Percentiles rank a stretch among this genome's conserved stretches.
These are phyloP conservation scores for Pitta sordida DNA, from an alignment of 2,113 vertebrate species.

Conservation along the genomic window DNA sequence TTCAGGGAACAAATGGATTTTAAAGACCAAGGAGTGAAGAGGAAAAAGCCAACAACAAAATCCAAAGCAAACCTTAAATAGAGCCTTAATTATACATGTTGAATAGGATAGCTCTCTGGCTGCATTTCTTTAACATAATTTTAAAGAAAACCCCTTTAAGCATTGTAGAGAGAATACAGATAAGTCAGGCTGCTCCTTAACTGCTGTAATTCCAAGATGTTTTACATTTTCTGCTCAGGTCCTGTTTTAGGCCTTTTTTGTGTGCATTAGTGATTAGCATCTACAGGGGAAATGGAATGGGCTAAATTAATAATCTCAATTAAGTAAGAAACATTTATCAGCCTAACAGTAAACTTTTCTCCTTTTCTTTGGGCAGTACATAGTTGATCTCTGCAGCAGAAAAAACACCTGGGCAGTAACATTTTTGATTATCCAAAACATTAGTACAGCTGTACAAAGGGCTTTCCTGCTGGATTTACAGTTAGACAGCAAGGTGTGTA, in stretches of 20 bases:
- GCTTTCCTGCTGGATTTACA: neutral
- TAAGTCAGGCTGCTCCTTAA: neutral
- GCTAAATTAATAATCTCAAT: neutral
- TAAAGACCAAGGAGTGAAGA: neutral
- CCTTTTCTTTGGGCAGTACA: neutral
- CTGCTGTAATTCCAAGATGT: neutral
- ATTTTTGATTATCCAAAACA: neutral
- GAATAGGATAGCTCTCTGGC: neutral
- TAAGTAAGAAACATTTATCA: neutral
- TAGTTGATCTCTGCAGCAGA: neutral
- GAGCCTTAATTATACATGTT: slow-evolving; percentile 1
- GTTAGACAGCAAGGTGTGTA: fast-evolving
- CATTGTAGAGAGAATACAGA: neutral
- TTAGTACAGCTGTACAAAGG: neutral
- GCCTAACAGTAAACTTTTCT: neutral
- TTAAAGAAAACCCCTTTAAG: slow-evolving; percentile 6
- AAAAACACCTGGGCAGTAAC: neutral
- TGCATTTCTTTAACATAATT: slow-evolving; percentile 11
- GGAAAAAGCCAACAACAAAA: neutral
- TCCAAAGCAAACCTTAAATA: neutral
- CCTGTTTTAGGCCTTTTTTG: neutral
- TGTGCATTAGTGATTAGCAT: neutral
- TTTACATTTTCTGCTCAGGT: neutral
- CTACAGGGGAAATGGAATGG: neutral
- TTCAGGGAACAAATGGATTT: neutral